Conservation (phyloP, 2,797 vertebrate genomes). For the Okamejei kenojei region DNA sequence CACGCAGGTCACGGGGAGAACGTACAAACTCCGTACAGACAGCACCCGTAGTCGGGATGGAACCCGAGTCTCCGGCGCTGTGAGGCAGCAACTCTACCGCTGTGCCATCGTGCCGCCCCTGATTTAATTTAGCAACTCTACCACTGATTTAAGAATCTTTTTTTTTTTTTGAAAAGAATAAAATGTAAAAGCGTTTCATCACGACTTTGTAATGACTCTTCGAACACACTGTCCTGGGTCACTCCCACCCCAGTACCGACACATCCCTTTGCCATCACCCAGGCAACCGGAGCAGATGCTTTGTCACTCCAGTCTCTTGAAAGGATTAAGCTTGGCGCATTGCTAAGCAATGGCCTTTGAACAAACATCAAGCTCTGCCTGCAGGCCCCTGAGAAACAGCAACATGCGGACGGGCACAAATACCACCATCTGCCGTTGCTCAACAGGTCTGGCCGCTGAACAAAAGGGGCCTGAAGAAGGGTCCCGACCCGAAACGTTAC, state of each 20-base stretch:
- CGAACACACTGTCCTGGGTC: background rate
- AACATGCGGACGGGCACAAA: background rate
- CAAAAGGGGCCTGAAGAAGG: background rate
- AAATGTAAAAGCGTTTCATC: background rate
- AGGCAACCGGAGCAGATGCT: slow-evolving; percentile 21
- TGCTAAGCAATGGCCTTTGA: background rate
- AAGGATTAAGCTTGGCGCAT: background rate
- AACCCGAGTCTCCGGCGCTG: too few relatives aligned
- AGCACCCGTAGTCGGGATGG: too few relatives aligned
- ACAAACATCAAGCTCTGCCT: background rate
- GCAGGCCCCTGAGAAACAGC: background rate
- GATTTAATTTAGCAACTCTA: too few relatives aligned
- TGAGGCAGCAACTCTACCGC: too few relatives aligned
- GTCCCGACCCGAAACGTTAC: too few relatives aligned
- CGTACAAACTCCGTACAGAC: too few relatives aligned
- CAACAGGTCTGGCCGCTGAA: background rate
- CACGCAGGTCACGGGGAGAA: too few relatives aligned
- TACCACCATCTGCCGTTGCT: background rate
- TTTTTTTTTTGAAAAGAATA: background rate
- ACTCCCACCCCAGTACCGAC: background rate
- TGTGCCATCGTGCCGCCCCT: too few relatives aligned
- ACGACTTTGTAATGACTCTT: too few relatives aligned
- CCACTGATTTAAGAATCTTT: too few relatives aligned
- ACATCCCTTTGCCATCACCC: slow-evolving; percentile 4
- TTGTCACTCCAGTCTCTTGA: background rate